phyloP scores from a whole-genome alignment of 2,888 invertebrate species.

The Polyommatus iphigenia region DNA sequence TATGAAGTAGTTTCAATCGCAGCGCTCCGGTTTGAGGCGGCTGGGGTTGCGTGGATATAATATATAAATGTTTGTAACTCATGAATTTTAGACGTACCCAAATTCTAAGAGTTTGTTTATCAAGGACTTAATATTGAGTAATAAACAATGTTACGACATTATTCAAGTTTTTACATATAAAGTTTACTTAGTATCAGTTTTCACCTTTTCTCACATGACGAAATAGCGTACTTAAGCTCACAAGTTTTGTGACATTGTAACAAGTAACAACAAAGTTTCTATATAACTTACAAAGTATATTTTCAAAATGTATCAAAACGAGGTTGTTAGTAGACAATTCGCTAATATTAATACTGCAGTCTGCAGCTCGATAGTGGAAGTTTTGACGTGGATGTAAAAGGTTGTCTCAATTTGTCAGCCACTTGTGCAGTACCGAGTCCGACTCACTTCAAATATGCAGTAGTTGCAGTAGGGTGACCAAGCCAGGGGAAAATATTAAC shows the following conservation, averaged over 20 bases:
- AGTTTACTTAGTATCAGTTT: background rate
- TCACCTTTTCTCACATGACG: background rate
- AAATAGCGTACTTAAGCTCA: background rate
- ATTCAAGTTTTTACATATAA: background rate
- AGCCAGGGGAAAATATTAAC: background rate
- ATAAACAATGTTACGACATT: background rate
- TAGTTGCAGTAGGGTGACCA: conserved; percentile 30
- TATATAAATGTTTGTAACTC: background rate
- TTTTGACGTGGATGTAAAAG: conserved; percentile 8
- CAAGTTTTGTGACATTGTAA: background rate
- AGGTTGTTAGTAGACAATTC: conserved; percentile 8
- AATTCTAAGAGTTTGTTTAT: background rate
- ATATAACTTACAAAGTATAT: background rate
- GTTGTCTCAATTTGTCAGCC: conserved; percentile 27
- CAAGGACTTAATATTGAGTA: background rate
- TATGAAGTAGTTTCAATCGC: background rate
- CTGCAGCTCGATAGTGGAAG: background rate
- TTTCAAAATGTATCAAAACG: background rate
- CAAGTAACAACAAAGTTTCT: background rate
- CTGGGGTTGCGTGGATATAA: background rate
- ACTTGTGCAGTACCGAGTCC: conserved; percentile 25
- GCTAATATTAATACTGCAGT: conserved; percentile 1
- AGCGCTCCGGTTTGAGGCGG: background rate
- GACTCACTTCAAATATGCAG: conserved; percentile 32
- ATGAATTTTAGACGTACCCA: background rate